These are phyloP conservation scores for Acrobasis repandana DNA, from an alignment of 2,888 invertebrate species.

Conservation along the genomic window DNA sequence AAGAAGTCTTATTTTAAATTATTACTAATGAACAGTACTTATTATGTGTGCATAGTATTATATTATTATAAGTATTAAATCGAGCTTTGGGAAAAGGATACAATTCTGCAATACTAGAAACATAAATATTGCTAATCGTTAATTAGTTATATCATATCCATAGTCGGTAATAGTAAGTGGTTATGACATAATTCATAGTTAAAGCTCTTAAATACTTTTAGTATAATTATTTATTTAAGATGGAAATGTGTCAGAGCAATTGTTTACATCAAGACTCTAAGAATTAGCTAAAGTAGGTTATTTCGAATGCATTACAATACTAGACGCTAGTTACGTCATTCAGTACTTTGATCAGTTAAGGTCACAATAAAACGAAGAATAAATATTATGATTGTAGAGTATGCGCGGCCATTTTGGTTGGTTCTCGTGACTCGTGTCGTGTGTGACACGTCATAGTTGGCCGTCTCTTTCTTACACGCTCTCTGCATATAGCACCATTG, in stretches of 20 bases:
- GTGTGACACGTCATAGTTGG: constrained; percentile 77
- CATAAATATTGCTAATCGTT: constrained; percentile 24
- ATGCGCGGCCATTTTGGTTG: constrained; percentile 80
- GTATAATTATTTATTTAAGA: constrained; percentile 36
- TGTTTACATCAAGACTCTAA: constrained; percentile 28
- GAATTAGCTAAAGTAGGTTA: constrained; percentile 38
- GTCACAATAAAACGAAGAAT: constrained; percentile 80
- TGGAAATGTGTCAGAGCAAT: constrained; percentile 58
- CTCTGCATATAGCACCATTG: constrained; percentile 83
- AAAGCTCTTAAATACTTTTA: constrained; percentile 60
- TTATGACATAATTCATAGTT: constrained; percentile 47
- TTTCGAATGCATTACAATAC: constrained; percentile 58
- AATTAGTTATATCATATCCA: constrained; percentile 26
- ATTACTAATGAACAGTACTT: background rate
- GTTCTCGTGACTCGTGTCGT: constrained; percentile 79
- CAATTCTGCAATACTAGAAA: constrained; percentile 17
- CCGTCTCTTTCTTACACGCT: constrained; percentile 75
- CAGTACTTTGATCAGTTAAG: constrained; percentile 81
- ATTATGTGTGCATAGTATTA: constrained; percentile 1
- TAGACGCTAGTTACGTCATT: constrained; percentile 74
- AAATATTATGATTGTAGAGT: constrained; percentile 83
- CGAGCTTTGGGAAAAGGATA: constrained; percentile 13
- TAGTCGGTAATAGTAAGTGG: constrained; percentile 19
- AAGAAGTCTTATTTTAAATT: constrained; percentile 1
- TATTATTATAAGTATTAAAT: background rate